Evolutionary conservation across 2,888 invertebrate genomes (phyloP).

Genomic region (Mythimna loreyi): DNA sequence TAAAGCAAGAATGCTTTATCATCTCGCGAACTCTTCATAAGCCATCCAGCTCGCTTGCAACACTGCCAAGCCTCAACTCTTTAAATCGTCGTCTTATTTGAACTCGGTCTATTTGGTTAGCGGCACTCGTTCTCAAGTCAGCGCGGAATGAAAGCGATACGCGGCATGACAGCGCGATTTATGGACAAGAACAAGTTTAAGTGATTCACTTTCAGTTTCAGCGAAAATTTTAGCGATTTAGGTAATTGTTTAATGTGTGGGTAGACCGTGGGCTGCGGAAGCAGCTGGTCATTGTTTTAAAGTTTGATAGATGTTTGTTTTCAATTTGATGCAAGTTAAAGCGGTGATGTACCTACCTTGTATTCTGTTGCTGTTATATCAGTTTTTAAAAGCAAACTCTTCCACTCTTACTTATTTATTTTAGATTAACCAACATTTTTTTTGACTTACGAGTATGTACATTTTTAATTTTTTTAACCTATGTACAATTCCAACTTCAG

Average conservation of each 20-base stretch:
- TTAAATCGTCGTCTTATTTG: slow-evolving; percentile 63
- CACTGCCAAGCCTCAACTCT: slow-evolving; percentile 14
- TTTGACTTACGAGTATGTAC: no score
- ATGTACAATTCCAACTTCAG: no score
- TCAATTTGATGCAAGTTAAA: slow-evolving; percentile 5
- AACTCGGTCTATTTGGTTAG: slow-evolving; percentile 49
- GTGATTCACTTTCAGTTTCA: slow-evolving; percentile 48
- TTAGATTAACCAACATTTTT: no score
- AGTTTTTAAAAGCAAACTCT: background rate
- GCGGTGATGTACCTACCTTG: background rate
- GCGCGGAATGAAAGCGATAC: slow-evolving; percentile 49
- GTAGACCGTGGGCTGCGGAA: slow-evolving; percentile 24
- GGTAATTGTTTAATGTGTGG: slow-evolving; percentile 44
- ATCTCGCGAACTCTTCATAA: background rate
- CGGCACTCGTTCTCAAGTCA: slow-evolving; percentile 43
- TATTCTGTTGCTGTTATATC: no score
- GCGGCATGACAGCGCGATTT: slow-evolving; percentile 50
- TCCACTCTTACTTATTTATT: background rate
- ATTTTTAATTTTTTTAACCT: no score
- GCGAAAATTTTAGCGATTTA: slow-evolving; percentile 48
- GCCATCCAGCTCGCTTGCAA: background rate
- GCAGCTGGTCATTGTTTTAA: slow-evolving; percentile 8
- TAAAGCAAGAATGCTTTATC: no score
- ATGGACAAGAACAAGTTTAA: slow-evolving; percentile 35
- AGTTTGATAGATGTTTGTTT: slow-evolving; percentile 29